Evolutionary conservation across 2,888 invertebrate genomes (phyloP).

Genomic region (Leucophora obtusa): DNA sequence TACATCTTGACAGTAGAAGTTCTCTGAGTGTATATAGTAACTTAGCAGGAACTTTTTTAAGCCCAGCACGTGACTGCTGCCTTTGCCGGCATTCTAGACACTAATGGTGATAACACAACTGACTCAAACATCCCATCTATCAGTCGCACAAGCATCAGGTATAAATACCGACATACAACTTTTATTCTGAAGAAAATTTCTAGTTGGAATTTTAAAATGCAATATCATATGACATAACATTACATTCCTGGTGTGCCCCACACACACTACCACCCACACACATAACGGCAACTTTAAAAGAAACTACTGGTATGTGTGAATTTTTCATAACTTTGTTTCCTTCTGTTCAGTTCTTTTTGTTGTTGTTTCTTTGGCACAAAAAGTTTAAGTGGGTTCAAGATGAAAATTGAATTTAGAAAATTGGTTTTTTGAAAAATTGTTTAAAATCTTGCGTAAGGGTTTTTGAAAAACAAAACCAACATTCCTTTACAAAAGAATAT

Average conservation of each 20-base stretch:
- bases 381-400: conserved; percentile 62
- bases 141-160: conserved; percentile 10
- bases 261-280: not conserved
- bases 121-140: conserved; percentile 32
- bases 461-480: conserved; percentile 29
- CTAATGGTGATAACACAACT: conserved; percentile 48
- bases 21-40: not conserved
- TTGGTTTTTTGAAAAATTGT: conserved; percentile 48
- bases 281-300: not conserved
- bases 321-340: conserved; percentile 52
- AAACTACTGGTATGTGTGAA: not conserved
- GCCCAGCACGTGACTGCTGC: conserved; percentile 47
- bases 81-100: conserved; percentile 41
- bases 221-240: conserved; percentile 43
- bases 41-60: conserved; percentile 2
- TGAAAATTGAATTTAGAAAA: conserved; percentile 62
- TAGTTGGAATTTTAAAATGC: conserved; percentile 47
- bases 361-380: conserved; percentile 11
- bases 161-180: not conserved
- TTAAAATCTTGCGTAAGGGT: conserved; percentile 21
- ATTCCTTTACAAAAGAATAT: conserved; percentile 8
- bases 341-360: conserved; percentile 21
- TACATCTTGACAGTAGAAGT: too few species aligned
- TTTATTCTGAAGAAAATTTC: not conserved
- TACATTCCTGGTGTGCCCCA: conserved; percentile 7